A percentile compares a stretch with the other conserved stretches of the same genome.
Evolutionary conservation across 2,113 vertebrate species (phyloP).

Genomic region (Poicephalus gulielmi): DNA sequence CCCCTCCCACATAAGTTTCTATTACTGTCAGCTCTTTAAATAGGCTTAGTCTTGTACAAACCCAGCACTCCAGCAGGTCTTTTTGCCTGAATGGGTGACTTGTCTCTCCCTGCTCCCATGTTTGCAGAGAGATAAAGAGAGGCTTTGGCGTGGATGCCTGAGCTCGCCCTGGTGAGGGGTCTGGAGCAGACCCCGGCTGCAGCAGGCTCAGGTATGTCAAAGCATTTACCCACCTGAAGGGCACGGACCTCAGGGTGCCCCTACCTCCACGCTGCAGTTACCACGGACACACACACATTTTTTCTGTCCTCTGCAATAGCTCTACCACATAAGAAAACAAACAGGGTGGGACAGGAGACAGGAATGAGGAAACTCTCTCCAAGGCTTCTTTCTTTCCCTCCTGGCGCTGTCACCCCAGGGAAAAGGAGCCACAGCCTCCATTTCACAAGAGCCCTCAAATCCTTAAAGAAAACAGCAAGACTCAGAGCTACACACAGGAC

Average conservation of each 20-base stretch:
- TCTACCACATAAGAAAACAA: neutral
- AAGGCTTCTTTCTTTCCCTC: neutral
- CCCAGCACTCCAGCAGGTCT: neutral
- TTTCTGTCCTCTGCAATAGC: neutral
- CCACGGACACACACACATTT: neutral
- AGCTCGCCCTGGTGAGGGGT: neutral
- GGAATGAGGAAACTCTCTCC: conserved; percentile 24
- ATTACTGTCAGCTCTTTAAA: neutral
- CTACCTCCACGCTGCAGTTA: neutral
- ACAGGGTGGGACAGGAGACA: neutral
- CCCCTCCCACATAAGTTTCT: neutral
- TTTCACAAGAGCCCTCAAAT: neutral
- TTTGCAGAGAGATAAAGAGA: neutral
- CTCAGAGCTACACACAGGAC: neutral
- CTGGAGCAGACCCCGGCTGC: neutral
- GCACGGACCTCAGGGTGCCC: neutral
- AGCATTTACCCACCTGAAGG: neutral
- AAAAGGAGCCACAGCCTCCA: neutral
- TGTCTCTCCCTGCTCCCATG: neutral
- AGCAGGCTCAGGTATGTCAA: neutral
- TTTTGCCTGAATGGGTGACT: conserved; percentile 9
- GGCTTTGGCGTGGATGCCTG: neutral
- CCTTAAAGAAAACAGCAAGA: neutral
- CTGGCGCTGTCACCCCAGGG: neutral
- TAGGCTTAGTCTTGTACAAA: neutral